A percentile compares a stretch with the other conserved stretches of the same genome.
Evolutionary conservation across 2,888 invertebrate species (phyloP).

Genomic region (Ichneumoninae sp.): DNA sequence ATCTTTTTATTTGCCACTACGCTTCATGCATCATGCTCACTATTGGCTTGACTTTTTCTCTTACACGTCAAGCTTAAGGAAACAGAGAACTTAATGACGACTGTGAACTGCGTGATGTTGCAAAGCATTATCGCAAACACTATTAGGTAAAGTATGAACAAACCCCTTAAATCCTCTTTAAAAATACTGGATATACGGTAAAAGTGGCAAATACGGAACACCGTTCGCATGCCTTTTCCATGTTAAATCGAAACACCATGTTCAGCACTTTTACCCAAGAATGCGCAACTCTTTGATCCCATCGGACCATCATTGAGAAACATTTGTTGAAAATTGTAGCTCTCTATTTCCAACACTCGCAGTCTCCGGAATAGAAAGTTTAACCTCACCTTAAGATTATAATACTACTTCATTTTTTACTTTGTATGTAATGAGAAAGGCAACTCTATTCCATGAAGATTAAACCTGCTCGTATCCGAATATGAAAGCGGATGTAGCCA

Average conservation of each 20-base stretch:
- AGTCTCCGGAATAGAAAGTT: slow-evolving; percentile 2
- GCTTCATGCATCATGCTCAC: background rate
- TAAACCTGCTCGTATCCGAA: background rate
- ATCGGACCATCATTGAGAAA: background rate
- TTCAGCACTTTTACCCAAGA: background rate
- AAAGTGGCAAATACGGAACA: background rate
- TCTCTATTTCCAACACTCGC: background rate
- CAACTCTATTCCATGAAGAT: background rate
- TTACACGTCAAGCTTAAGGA: background rate
- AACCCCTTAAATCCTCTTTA: background rate
- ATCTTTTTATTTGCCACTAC: background rate
- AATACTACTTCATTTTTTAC: background rate
- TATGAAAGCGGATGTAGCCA: slow-evolving; percentile 11
- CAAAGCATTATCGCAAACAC: background rate
- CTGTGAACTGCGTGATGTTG: background rate
- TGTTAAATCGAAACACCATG: too few species aligned
- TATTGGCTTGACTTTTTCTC: background rate
- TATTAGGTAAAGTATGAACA: background rate
- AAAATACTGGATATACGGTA: background rate
- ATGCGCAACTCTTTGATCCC: background rate
- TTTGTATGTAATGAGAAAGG: background rate
- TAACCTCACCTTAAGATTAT: background rate
- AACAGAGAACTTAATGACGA: background rate
- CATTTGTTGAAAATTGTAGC: background rate
- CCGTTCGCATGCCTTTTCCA: too few species aligned